These are phyloP conservation scores for Apteryx mantelli DNA, from an alignment of 2,113 vertebrate species.

Conservation along the genomic window DNA sequence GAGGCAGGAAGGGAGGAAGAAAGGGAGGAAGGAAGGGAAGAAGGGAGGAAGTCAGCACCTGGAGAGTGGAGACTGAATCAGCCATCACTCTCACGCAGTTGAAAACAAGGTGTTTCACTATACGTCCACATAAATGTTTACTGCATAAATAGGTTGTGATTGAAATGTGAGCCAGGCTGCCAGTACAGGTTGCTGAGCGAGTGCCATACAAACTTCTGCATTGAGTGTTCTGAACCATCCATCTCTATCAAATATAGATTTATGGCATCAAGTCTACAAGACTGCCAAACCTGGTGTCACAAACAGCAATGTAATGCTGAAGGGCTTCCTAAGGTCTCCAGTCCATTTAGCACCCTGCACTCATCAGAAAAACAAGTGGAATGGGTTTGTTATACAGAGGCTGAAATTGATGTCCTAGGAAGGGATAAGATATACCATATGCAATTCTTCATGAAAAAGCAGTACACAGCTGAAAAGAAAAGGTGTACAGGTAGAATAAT, in stretches of 20 bases:
- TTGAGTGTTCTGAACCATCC: background rate
- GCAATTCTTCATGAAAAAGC: background rate
- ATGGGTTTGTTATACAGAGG: background rate
- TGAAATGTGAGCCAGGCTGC: background rate
- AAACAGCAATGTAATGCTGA: background rate
- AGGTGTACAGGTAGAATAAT: background rate
- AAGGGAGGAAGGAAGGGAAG: too few relatives aligned
- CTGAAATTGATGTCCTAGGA: background rate
- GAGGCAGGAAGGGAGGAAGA: background rate
- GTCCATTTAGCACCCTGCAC: background rate
- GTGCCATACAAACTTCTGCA: background rate
- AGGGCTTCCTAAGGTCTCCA: background rate
- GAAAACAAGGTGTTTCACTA: background rate
- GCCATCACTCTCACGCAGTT: background rate
- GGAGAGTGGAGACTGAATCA: background rate
- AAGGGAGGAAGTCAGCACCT: background rate
- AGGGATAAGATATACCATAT: background rate
- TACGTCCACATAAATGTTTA: background rate
- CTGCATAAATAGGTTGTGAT: background rate
- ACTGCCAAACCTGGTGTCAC: background rate
- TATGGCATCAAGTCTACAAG: background rate
- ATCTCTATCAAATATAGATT: background rate
- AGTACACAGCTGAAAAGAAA: background rate
- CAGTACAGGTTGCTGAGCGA: background rate
- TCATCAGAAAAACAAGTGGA: background rate